Conservation (phyloP, 2,113 vertebrate genomes). For the Albula glossodonta region DNA sequence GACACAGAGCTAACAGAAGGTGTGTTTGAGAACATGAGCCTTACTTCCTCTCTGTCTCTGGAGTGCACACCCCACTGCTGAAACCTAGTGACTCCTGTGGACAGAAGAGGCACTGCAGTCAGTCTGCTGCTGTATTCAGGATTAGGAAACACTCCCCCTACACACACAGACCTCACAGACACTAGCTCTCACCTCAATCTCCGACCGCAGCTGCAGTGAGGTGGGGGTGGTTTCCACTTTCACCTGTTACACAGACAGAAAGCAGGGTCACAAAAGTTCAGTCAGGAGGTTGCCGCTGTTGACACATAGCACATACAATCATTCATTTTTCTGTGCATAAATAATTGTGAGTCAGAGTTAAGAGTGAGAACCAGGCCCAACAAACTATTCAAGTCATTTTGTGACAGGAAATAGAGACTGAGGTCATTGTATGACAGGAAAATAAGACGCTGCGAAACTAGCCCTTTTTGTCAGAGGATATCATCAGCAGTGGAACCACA, state of each 20-base stretch:
- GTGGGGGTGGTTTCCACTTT: conserved; percentile 78
- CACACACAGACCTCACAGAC: conserved; percentile 13
- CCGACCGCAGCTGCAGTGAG: conserved; percentile 86
- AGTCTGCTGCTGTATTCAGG: conserved; percentile 38
- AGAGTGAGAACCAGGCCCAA: no score
- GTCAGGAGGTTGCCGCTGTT: no score
- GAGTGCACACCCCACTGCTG: conserved; percentile 79
- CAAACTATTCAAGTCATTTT: no score
- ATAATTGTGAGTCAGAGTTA: no score
- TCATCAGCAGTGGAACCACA: no score
- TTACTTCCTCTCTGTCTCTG: conserved; percentile 91
- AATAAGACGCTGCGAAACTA: no score
- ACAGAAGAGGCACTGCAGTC: conserved; percentile 17
- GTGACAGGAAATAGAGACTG: no score
- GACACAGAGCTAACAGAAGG: not conserved
- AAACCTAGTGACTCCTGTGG: conserved; percentile 87
- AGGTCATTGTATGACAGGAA: no score
- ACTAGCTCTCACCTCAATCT: conserved; percentile 84
- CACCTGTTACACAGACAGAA: conserved; percentile 67
- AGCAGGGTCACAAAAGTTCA: not conserved
- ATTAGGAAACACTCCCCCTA: conserved; percentile 41
- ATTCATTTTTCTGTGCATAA: no score
- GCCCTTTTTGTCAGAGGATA: no score
- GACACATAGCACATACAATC: no score
- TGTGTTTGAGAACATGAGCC: conserved; percentile 37